Evolutionary conservation across 2,113 vertebrate genomes (phyloP).

Genomic region (Toxostoma redivivum): DNA sequence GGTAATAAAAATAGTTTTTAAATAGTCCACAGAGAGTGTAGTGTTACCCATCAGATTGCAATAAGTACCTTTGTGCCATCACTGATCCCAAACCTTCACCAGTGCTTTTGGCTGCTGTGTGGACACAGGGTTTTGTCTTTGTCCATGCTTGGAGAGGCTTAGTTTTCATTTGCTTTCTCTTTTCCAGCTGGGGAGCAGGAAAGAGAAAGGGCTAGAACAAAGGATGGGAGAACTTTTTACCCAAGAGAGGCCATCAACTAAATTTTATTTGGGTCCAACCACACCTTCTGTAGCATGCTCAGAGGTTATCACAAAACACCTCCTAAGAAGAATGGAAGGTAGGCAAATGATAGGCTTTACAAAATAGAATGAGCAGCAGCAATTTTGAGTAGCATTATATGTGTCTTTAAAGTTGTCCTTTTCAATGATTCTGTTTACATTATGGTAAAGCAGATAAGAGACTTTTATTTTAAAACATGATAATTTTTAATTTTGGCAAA

Average conservation of each 20-base stretch:
- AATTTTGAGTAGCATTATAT: not conserved
- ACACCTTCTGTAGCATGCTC: not conserved
- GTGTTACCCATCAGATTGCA: not conserved
- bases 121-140: not conserved
- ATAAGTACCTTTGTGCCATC: rapidly evolving
- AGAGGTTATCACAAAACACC: not conserved
- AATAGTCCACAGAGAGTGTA: not conserved
- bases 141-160: not conserved
- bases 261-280: not conserved
- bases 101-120: not conserved
- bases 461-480: not conserved
- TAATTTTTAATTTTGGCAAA: not conserved
- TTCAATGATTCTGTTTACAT: not conserved
- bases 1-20: not conserved
- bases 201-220: not conserved
- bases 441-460: not conserved
- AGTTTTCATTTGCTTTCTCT: not conserved
- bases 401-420: not conserved
- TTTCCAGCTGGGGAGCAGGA: not conserved
- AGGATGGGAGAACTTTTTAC: not conserved
- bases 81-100: not conserved
- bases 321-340: not conserved
- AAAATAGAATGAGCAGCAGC: not conserved
- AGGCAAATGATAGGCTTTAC: not conserved
- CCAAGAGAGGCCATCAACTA: not conserved